Percentiles rank a stretch among this genome's conserved stretches.
phyloP scores from a whole-genome alignment of 2,888 invertebrate species.

The Cephus rjabovi region DNA sequence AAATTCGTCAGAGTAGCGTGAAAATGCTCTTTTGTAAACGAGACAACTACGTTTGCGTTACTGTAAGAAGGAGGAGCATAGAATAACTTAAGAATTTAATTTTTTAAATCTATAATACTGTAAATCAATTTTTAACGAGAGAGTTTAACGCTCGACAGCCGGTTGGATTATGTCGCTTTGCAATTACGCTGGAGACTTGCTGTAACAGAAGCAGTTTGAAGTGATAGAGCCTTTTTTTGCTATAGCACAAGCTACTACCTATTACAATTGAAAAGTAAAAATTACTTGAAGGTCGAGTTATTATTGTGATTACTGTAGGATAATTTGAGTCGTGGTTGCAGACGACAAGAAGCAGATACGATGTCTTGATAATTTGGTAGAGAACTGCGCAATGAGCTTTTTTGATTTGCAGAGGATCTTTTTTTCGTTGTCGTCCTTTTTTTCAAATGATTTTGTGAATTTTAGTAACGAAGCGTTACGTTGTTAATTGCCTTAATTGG shows the following conservation, averaged over 20 bases:
- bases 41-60: neutral
- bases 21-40: neutral
- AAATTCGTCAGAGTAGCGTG: neutral
- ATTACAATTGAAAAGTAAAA: neutral
- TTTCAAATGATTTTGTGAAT: neutral
- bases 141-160: neutral
- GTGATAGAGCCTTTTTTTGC: neutral
- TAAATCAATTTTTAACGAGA: neutral
- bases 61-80: neutral
- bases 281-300: neutral
- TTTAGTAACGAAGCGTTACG: constrained; percentile 6
- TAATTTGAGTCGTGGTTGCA: neutral
- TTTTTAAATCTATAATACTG: neutral
- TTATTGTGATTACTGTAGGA: neutral
- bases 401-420: neutral
- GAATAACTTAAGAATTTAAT: neutral
- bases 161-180: neutral
- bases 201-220: neutral
- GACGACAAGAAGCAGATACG: neutral
- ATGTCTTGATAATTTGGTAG: neutral
- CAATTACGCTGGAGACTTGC: neutral
- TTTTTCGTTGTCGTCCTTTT: neutral
- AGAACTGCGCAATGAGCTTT: neutral
- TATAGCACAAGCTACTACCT: neutral
- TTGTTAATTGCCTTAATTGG: neutral